Conservation (phyloP, 2,888 invertebrate species). For the Parascotia fuliginaria region DNA sequence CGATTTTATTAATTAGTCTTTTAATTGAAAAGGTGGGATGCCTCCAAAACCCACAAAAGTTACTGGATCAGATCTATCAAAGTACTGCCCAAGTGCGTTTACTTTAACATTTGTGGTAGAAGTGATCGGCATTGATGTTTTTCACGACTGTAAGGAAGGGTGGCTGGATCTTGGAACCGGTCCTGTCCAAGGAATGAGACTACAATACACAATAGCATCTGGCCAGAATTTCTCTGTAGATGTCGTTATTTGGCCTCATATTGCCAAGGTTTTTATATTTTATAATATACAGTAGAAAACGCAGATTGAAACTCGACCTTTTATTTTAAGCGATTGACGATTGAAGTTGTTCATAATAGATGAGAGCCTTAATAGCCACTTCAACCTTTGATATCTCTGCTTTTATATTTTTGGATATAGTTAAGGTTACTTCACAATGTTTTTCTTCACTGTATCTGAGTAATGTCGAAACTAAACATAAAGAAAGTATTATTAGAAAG, state of each 20-base stretch:
- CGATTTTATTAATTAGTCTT: conserved; percentile 18
- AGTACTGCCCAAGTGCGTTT: conserved; percentile 48
- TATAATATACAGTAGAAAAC: no score
- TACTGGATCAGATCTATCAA: not conserved
- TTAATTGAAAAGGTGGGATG: not conserved
- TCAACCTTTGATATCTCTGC: no score
- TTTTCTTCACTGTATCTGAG: no score
- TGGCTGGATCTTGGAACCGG: conserved; percentile 62
- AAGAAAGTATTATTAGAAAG: no score
- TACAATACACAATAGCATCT: conserved; percentile 69
- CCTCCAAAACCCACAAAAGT: not conserved
- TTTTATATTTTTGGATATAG: no score
- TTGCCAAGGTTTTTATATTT: conserved; percentile 61
- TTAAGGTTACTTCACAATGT: no score
- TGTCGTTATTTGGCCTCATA: conserved; percentile 72
- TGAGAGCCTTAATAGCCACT: no score
- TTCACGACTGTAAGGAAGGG: conserved; percentile 67
- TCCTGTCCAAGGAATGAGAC: conserved; percentile 58
- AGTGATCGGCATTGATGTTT: conserved; percentile 65
- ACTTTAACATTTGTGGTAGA: conserved; percentile 70
- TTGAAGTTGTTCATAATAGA: no score
- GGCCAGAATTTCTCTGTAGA: conserved; percentile 67
- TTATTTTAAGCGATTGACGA: no score
- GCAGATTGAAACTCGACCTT: no score
- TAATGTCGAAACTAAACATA: no score